Conservation (phyloP, 2,797 vertebrate species). For the Monodelphis domestica region DNA sequence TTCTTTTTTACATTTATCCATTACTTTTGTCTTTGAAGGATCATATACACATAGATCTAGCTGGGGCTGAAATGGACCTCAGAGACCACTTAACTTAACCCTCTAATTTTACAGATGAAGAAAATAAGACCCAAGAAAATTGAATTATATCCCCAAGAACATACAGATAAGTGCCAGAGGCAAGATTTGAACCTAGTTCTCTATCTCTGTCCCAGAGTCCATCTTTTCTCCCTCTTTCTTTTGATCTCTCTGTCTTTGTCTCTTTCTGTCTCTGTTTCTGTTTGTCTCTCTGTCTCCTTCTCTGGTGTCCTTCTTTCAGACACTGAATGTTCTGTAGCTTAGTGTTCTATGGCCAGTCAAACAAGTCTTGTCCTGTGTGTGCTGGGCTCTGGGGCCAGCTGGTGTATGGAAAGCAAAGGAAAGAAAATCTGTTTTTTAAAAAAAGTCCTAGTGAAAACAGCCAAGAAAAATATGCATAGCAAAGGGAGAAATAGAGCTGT, state of each 20-base stretch:
- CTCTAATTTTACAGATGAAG: background rate
- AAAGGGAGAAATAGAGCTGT: conserved; percentile 71
- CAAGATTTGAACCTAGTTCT: background rate
- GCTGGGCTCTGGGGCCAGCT: conserved; percentile 42
- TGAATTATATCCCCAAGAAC: background rate
- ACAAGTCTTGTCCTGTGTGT: conserved; percentile 82
- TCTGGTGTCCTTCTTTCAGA: fast-evolving
- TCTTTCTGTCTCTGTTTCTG: background rate
- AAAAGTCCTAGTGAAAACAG: conserved; percentile 4
- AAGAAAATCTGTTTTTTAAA: conserved; percentile 66
- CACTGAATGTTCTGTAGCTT: conserved; percentile 20
- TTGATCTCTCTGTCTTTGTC: background rate
- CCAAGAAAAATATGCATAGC: conserved; percentile 82
- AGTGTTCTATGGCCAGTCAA: conserved; percentile 22
- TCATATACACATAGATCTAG: background rate
- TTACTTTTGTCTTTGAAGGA: background rate
- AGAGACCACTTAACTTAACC: background rate
- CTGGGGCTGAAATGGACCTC: background rate
- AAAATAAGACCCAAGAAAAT: background rate
- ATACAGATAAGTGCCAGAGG: background rate
- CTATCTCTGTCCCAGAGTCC: too few species aligned
- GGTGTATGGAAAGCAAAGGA: conserved; percentile 72
- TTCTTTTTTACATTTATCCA: background rate
- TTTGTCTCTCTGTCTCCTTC: background rate
- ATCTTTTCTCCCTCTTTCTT: background rate